Conservation (phyloP, 2,113 vertebrate genomes). For the Arothron firmamentum region DNA sequence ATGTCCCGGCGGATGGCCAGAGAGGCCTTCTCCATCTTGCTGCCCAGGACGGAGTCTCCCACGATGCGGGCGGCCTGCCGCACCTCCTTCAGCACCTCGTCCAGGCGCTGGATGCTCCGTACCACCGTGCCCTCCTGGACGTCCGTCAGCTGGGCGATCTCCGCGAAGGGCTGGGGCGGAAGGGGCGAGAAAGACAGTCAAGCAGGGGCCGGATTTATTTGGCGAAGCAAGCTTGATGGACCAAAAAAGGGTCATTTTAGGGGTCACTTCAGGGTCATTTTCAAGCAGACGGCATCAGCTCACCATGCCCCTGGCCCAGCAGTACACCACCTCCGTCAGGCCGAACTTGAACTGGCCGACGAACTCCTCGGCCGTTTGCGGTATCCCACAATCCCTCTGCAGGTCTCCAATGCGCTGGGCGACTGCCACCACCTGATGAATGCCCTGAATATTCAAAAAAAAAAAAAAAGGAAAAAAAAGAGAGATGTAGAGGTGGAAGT, state of each 20-base stretch:
- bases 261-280: too few species aligned
- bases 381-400: conserved; percentile 82
- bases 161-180: conserved; percentile 79
- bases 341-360: conserved; percentile 91
- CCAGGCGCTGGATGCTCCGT: conserved; percentile 89
- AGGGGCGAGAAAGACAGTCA: background rate
- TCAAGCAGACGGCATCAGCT: conserved; percentile 41
- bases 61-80: conserved; percentile 85
- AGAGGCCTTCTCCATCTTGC: conserved; percentile 89
- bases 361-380: conserved; percentile 84
- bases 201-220: background rate
- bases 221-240: too few species aligned
- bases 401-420: conserved; percentile 82
- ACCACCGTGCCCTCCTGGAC: conserved; percentile 90
- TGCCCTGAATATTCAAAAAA: conserved; percentile 64
- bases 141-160: conserved; percentile 85
- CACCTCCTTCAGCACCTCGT: conserved; percentile 88
- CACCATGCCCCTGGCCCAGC: conserved; percentile 93
- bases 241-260: too few species aligned
- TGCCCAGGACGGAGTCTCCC: conserved; percentile 86
- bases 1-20: conserved; percentile 88
- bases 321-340: conserved; percentile 89
- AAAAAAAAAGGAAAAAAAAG: background rate
- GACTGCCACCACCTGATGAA: conserved; percentile 78
- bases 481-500: background rate